phyloP scores from a whole-genome alignment of 2,797 vertebrate species.

The Pseudotriccus pelzelni region DNA sequence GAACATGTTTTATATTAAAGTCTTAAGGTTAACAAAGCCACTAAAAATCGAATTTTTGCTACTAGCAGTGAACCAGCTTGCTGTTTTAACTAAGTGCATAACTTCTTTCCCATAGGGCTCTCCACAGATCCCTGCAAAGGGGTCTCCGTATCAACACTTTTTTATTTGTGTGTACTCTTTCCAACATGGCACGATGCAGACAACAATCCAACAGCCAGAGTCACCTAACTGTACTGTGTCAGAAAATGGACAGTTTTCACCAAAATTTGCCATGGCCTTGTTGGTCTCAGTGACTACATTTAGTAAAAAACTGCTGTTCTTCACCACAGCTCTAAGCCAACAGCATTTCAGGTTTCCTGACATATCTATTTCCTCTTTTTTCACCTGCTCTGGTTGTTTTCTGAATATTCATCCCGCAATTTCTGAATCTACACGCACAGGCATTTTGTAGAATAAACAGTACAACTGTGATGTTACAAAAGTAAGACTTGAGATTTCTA shows the following conservation, averaged over 20 bases:
- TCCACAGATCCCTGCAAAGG: neutral
- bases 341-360: neutral
- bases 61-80: neutral
- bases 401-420: neutral
- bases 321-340: neutral
- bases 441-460: neutral
- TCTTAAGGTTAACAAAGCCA: neutral
- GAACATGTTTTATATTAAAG: neutral
- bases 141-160: neutral
- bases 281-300: neutral
- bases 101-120: neutral
- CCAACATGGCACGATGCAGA: accelerated
- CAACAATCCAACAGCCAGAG: neutral
- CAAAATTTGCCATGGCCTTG: accelerated
- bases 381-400: neutral
- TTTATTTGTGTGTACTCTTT: neutral
- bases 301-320: accelerated
- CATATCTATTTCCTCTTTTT: neutral
- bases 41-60: neutral
- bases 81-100: neutral
- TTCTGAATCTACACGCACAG: neutral
- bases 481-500: neutral
- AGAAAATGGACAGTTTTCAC: neutral
- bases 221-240: neutral
- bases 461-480: neutral